Evolutionary conservation across 2,113 vertebrate species (phyloP).

Genomic region (Macaca fascicularis): T2T-MFA8v1.1 NC_088378.1:22260501-22261000

Average conservation of each 20-base stretch:
- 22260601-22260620: neutral
- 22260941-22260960: neutral
- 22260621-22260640: neutral
- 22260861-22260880: neutral
- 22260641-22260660: neutral
- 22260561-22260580: neutral
- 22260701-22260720: neutral
- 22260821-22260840: neutral
- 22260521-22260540: neutral
- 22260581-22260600: neutral
- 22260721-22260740: neutral
- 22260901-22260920: neutral
- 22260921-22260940: neutral
- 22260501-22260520: slow-evolving; percentile 1
- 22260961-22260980: neutral
- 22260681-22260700: neutral
- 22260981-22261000: neutral
- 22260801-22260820: neutral
- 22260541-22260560: slow-evolving; percentile 12
- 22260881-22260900: neutral
- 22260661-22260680: neutral
- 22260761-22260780: neutral
- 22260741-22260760: neutral
- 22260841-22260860: neutral
- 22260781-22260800: neutral